Conservation (phyloP, 37 sponge, comb jelly and placozoan species). For the Mnemiopsis leidyi region DNA sequence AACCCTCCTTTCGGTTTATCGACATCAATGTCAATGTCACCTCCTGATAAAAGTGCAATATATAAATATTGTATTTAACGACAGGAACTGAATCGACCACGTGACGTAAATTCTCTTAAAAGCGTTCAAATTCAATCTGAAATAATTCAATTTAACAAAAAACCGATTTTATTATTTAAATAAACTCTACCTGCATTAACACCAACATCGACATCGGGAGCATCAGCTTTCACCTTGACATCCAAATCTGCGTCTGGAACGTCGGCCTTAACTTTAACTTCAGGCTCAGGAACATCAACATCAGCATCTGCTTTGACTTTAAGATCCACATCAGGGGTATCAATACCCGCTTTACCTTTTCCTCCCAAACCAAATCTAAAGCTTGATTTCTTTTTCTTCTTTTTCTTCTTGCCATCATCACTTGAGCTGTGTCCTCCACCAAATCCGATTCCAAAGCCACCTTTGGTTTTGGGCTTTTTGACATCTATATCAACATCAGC, state of each 20-base stretch:
- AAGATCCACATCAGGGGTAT: constrained; percentile 41
- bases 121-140: no score
- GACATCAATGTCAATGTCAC: background rate
- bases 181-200: background rate
- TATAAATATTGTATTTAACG: no score
- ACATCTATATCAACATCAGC: constrained; percentile 18
- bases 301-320: constrained; percentile 34
- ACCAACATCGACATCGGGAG: background rate
- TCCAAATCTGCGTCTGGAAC: background rate
- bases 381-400: background rate
- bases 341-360: background rate
- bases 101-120: no score
- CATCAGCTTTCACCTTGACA: background rate
- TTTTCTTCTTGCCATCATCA: constrained; percentile 33
- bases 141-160: no score
- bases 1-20: background rate
- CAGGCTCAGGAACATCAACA: constrained; percentile 12
- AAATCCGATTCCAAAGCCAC: constrained; percentile 23
- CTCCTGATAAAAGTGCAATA: constrained; percentile 3
- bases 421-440: background rate
- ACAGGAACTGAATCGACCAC: no score
- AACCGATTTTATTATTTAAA: no score
- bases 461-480: constrained; percentile 6
- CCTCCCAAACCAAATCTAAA: constrained; percentile 32
- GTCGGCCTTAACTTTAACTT: constrained; percentile 14